phyloP scores from a whole-genome alignment of 30 jellyfish, hydroid and myxozoan genomes.

The Mastigias papua region DNA sequence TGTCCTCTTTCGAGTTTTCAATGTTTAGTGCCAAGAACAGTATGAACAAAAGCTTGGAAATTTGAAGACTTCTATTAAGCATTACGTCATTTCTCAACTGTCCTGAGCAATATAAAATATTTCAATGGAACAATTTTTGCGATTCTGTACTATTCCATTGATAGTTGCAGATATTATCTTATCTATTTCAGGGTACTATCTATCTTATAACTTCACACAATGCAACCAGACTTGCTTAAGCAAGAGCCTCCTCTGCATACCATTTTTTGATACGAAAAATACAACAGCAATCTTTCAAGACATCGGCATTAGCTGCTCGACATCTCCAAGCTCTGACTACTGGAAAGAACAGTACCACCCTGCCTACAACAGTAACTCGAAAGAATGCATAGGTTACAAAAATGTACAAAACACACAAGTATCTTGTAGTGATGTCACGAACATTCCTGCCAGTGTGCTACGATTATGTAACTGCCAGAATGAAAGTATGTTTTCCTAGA shows the following conservation, averaged over 20 bases:
- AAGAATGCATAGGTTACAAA: slow-evolving; percentile 47
- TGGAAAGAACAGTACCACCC: slow-evolving; percentile 44
- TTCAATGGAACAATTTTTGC: too few relatives aligned
- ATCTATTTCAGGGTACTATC: slow-evolving; percentile 18
- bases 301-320: slow-evolving; percentile 1
- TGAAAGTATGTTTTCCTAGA: slow-evolving; percentile 6
- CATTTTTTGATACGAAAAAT: slow-evolving; percentile 44
- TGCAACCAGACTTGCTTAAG: slow-evolving; percentile 40
- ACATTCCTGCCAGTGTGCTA: slow-evolving; percentile 7
- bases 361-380: background rate
- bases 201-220: background rate
- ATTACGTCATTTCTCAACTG: too few relatives aligned
- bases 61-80: too few relatives aligned
- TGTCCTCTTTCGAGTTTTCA: too few relatives aligned
- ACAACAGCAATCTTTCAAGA: slow-evolving; percentile 16
- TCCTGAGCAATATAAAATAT: too few relatives aligned
- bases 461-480: slow-evolving; percentile 57
- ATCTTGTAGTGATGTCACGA: background rate
- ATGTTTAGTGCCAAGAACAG: too few relatives aligned
- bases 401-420: slow-evolving; percentile 7
- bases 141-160: too few relatives aligned
- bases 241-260: slow-evolving; percentile 34
- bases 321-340: background rate
- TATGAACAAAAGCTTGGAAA: too few relatives aligned
- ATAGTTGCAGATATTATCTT: too few relatives aligned